phyloP scores from a whole-genome alignment of 1,140 invertebrate species.

The Drosophila pectinifera region DNA sequence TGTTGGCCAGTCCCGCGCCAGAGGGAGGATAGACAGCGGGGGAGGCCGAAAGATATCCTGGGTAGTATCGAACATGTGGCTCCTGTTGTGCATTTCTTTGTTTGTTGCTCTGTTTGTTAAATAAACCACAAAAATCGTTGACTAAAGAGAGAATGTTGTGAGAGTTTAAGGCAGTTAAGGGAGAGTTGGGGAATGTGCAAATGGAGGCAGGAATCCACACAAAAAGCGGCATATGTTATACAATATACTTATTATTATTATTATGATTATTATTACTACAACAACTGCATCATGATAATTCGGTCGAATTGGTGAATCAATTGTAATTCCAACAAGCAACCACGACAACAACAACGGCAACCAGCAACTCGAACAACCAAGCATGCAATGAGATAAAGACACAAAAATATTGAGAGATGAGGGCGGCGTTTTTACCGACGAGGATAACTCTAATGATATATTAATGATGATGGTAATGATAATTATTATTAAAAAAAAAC shows the following conservation, averaged over 20 bases:
- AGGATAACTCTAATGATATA: constrained; percentile 66
- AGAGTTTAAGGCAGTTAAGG: constrained; percentile 6
- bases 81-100: constrained; percentile 81
- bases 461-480: constrained; percentile 64
- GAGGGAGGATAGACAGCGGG: not conserved
- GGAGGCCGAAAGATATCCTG: constrained; percentile 21
- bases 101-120: constrained; percentile 81
- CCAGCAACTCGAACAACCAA: constrained; percentile 66
- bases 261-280: not conserved
- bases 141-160: constrained; percentile 29
- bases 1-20: constrained; percentile 62
- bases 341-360: constrained; percentile 39
- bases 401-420: constrained; percentile 36
- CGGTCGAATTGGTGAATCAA: constrained; percentile 49
- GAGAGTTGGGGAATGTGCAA: constrained; percentile 18
- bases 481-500: constrained; percentile 41
- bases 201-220: constrained; percentile 33
- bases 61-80: constrained; percentile 55
- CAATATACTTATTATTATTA: constrained; percentile 69
- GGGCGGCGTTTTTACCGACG: constrained; percentile 72
- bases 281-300: constrained; percentile 72
- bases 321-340: constrained; percentile 63
- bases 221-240: constrained; percentile 67
- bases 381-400: constrained; percentile 76
- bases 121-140: constrained; percentile 50